A percentile compares a stretch with the other conserved stretches of the same genome.
Conservation (phyloP, 2,797 vertebrate species). For the Sebastes ruberrimus region DNA sequence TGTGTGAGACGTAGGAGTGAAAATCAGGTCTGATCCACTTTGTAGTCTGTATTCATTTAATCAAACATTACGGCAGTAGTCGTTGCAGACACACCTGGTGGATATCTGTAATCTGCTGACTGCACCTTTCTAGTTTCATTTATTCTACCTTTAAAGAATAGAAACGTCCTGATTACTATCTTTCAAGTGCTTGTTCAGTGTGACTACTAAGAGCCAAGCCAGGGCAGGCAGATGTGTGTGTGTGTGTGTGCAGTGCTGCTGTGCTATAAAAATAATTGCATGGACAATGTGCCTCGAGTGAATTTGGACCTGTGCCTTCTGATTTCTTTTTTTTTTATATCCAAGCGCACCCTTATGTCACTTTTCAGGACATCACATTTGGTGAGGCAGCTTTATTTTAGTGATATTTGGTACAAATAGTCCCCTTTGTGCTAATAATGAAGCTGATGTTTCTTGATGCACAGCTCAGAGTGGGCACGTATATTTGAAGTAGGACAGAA, state of each 20-base stretch:
- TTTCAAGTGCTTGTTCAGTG: neutral
- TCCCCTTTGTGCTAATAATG: slow-evolving; percentile 31
- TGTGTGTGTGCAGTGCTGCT: slow-evolving; percentile 9
- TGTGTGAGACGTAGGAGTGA: no score
- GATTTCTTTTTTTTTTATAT: neutral
- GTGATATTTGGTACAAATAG: slow-evolving; percentile 31
- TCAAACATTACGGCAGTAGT: neutral
- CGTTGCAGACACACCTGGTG: no score
- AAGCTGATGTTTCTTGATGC: slow-evolving; percentile 52
- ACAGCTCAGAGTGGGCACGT: slow-evolving; percentile 19
- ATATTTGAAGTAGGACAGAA: slow-evolving; percentile 48
- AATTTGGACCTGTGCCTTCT: slow-evolving; percentile 44
- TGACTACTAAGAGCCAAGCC: slow-evolving; percentile 3
- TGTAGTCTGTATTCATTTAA: neutral
- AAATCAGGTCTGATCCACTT: neutral
- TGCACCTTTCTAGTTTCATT: neutral
- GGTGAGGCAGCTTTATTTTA: slow-evolving; percentile 34
- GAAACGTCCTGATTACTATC: neutral
- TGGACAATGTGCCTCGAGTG: slow-evolving; percentile 34
- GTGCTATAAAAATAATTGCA: slow-evolving; percentile 33
- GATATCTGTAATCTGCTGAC: neutral
- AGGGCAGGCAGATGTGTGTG: neutral
- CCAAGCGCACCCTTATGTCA: slow-evolving; percentile 36
- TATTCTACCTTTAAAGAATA: slow-evolving; percentile 6
- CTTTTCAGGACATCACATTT: slow-evolving; percentile 42